Evolutionary conservation across 1,140 invertebrate genomes (phyloP).

Genomic region (Ooceraea biroi): DNA sequence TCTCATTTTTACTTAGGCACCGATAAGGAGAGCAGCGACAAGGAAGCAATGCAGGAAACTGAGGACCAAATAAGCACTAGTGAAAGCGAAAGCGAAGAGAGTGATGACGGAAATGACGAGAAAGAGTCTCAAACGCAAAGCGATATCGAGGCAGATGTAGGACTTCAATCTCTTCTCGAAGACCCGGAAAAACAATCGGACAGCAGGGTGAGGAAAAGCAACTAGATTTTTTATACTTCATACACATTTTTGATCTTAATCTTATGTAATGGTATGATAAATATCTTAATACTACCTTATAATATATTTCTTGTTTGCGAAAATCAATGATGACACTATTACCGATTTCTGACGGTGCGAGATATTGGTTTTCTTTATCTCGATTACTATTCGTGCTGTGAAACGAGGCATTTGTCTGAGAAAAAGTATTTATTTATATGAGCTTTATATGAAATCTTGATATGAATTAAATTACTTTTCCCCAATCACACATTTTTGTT

Average conservation of each 20-base stretch:
- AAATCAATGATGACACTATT: conserved; percentile 58
- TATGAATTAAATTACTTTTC: too few species aligned
- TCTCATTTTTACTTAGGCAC: conserved; percentile 73
- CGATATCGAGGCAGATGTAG: conserved; percentile 86
- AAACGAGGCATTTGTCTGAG: conserved; percentile 86
- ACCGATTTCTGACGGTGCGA: conserved; percentile 63
- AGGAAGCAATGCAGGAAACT: conserved; percentile 81
- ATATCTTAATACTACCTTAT: neutral
- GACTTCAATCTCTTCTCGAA: conserved; percentile 89
- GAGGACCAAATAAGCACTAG: conserved; percentile 77
- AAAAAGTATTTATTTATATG: too few species aligned
- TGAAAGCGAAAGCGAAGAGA: conserved; percentile 81
- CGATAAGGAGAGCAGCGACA: conserved; percentile 79
- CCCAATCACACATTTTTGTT: too few species aligned
- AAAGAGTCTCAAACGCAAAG: conserved; percentile 86
- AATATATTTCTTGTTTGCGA: neutral
- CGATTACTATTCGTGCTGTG: conserved; percentile 76
- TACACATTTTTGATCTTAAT: neutral
- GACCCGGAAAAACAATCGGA: conserved; percentile 84
- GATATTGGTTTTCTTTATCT: conserved; percentile 80
- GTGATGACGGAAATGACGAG: conserved; percentile 82
- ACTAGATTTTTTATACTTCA: neutral
- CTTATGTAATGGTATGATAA: neutral
- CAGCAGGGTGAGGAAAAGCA: conserved; percentile 65
- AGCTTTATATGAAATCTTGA: too few species aligned